Evolutionary conservation across 2,113 vertebrate genomes (phyloP).

Genomic region (Rhagologus leucostigma): DNA sequence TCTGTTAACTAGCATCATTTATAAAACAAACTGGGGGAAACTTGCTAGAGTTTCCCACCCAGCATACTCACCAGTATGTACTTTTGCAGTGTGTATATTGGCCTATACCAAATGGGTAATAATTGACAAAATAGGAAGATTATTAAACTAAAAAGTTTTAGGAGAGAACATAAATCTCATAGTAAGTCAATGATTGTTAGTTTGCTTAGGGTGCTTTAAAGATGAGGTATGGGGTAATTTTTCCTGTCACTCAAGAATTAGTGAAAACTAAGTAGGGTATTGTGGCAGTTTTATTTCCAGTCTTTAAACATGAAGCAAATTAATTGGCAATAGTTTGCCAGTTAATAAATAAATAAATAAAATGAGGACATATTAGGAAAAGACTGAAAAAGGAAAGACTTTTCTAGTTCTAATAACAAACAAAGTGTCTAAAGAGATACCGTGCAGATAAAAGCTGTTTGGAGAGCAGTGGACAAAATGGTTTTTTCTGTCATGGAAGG

Average conservation of each 20-base stretch:
- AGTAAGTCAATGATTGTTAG: neutral
- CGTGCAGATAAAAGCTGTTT: neutral
- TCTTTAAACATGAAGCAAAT: neutral
- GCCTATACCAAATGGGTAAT: neutral
- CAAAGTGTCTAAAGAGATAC: neutral
- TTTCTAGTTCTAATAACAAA: neutral
- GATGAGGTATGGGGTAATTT: neutral
- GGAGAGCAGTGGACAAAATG: neutral
- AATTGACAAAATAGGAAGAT: neutral
- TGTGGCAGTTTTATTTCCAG: neutral
- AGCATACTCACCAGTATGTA: neutral
- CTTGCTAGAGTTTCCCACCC: neutral
- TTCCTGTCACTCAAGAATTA: neutral
- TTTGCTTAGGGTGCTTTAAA: neutral
- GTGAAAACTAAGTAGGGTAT: neutral
- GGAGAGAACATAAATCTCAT: neutral
- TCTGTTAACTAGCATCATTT: neutral
- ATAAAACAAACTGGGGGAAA: neutral
- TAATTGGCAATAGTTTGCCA: neutral
- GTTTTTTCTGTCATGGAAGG: neutral
- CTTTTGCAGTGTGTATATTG: neutral
- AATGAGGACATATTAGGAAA: neutral
- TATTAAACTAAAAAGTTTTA: neutral
- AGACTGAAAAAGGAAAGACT: neutral
- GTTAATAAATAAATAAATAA: neutral